phyloP scores from a whole-genome alignment of 2,888 invertebrate genomes.

The Zonitis immaculata region DNA sequence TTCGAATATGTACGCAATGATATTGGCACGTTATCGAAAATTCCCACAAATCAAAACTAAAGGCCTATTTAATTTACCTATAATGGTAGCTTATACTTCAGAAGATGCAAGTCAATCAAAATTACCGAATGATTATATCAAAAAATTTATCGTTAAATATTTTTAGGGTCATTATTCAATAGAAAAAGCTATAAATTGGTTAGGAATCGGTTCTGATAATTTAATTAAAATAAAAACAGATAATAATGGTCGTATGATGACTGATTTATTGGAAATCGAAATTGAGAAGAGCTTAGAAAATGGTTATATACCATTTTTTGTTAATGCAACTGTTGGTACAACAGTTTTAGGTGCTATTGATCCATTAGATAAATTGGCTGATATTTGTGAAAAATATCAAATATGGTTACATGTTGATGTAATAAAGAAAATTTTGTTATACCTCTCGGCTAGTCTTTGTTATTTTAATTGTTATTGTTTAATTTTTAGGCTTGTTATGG shows the following conservation, averaged over 20 bases:
- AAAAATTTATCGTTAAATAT: too few relatives aligned
- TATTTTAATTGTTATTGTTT: neutral
- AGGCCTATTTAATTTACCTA: slow-evolving; percentile 59
- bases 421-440: slow-evolving; percentile 34
- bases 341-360: slow-evolving; percentile 84
- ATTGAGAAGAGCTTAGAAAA: slow-evolving; percentile 50
- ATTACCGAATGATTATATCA: too few relatives aligned
- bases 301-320: slow-evolving; percentile 61
- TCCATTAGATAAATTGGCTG: slow-evolving; percentile 62
- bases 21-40: slow-evolving; percentile 63
- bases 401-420: slow-evolving; percentile 84
- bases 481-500: slow-evolving; percentile 23
- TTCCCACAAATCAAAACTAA: slow-evolving; percentile 66
- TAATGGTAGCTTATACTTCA: slow-evolving; percentile 69
- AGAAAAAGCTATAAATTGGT: slow-evolving; percentile 73
- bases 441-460: neutral
- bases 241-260: slow-evolving; percentile 62
- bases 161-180: slow-evolving; percentile 76
- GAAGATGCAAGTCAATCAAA: slow-evolving; percentile 58
- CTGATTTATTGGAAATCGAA: slow-evolving; percentile 56
- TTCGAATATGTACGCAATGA: slow-evolving; percentile 73
- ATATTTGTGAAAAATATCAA: slow-evolving; percentile 61
- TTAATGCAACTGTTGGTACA: slow-evolving; percentile 74
- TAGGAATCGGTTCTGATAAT: slow-evolving; percentile 79
- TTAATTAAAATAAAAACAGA: slow-evolving; percentile 63